Conservation (phyloP, 1,140 invertebrate species). For the Sycobia sp. region DNA sequence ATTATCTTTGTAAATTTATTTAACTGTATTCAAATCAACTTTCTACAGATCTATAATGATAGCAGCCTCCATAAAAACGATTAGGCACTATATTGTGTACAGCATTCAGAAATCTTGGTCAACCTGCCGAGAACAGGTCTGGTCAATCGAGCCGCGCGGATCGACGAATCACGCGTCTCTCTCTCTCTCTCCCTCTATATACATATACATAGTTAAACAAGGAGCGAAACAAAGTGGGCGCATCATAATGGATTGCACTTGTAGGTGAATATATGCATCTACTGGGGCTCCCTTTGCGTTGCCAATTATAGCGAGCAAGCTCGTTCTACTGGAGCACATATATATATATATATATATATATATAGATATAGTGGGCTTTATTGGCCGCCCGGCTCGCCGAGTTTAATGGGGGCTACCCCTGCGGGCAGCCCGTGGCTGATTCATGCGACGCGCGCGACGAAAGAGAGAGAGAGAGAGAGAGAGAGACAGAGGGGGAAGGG, state of each 20-base stretch:
- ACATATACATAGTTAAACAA: no score
- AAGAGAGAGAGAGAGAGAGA: no score
- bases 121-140: no score
- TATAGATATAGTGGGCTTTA: constrained; percentile 48
- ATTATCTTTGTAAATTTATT: no score
- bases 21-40: no score
- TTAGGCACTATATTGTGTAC: no score
- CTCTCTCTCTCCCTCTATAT: no score
- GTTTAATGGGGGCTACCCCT: constrained; percentile 24
- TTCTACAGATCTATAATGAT: no score
- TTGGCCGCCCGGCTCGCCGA: constrained; percentile 28
- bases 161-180: not conserved
- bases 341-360: no score
- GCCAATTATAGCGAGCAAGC: constrained; percentile 48
- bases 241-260: constrained; percentile 52
- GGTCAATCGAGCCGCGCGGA: not conserved
- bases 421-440: constrained; percentile 14
- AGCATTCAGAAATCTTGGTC: no score
- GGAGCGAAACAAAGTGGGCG: constrained; percentile 18
- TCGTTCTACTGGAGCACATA: constrained; percentile 43
- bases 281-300: constrained; percentile 39
- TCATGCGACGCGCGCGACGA: constrained; percentile 30
- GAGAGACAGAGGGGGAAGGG: no score
- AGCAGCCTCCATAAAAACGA: no score
- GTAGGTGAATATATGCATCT: constrained; percentile 42